These are phyloP conservation scores for Limanda limanda DNA, from an alignment of 2,113 vertebrate species.

Conservation along the genomic window DNA sequence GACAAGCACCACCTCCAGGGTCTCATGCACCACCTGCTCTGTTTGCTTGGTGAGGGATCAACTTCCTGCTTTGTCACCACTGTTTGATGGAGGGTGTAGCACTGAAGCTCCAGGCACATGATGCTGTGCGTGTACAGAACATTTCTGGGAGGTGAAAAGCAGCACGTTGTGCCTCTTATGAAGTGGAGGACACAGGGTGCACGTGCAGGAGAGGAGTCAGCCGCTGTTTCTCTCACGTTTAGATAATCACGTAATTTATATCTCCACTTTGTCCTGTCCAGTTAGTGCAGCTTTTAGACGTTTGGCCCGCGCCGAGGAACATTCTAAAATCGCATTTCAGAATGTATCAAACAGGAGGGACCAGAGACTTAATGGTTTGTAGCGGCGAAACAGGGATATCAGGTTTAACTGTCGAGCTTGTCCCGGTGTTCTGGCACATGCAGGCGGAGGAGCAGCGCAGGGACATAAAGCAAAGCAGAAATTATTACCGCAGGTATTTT, in stretches of 20 bases:
- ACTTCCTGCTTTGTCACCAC: neutral
- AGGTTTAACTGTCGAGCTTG: constrained; percentile 14
- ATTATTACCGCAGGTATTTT: constrained; percentile 37
- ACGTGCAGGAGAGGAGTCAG: neutral
- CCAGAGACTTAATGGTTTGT: constrained; percentile 6
- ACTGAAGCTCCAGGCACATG: no score
- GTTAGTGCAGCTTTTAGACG: neutral
- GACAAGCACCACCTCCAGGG: no score
- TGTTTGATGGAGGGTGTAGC: neutral
- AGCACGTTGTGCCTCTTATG: neutral
- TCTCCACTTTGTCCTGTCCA: neutral
- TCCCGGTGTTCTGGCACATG: constrained; percentile 8
- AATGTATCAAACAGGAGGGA: constrained; percentile 14
- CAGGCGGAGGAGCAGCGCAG: neutral
- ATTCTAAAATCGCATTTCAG: neutral
- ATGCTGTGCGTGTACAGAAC: neutral
- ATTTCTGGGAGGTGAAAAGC: neutral
- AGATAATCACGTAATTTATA: constrained; percentile 27
- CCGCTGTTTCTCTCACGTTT: neutral
- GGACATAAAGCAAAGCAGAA: constrained; percentile 32
- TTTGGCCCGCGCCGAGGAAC: constrained; percentile 1
- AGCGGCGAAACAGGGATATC: constrained; percentile 5
- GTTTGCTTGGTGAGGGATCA: no score
- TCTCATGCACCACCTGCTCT: no score
- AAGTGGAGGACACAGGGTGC: neutral